These are phyloP conservation scores for Acropora tenuis DNA, from an alignment of 64 coral and sea anemone genomes.

Conservation along the genomic window DNA sequence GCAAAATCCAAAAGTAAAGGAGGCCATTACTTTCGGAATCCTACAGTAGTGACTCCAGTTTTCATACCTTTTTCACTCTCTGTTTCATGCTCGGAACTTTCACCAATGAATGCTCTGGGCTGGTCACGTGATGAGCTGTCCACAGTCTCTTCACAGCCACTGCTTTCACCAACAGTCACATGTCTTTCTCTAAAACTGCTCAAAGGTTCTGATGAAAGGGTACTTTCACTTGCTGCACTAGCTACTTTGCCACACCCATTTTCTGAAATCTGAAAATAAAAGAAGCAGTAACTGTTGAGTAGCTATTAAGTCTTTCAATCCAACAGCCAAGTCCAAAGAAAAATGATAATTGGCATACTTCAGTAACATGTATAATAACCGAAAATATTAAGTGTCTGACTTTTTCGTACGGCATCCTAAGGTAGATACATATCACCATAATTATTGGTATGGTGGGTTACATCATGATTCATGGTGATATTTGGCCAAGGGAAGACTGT, in stretches of 20 bases:
- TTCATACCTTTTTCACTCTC: neutral
- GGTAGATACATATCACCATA: no score
- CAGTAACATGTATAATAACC: no score
- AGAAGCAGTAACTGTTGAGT: no score
- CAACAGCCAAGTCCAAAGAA: neutral
- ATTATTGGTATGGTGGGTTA: no score
- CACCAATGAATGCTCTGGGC: slow-evolving; percentile 9
- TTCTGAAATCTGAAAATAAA: neutral
- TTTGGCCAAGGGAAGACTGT: no score
- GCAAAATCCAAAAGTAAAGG: neutral
- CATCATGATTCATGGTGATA: no score
- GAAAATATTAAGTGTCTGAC: no score
- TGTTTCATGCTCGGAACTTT: neutral
- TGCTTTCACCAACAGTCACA: slow-evolving; percentile 40
- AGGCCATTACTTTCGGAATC: no score
- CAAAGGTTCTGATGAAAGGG: neutral
- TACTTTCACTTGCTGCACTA: neutral
- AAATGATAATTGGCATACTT: neutral
- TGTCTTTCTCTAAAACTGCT: neutral
- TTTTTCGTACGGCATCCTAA: no score
- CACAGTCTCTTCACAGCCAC: slow-evolving; percentile 6
- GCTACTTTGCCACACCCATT: neutral
- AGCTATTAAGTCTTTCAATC: neutral
- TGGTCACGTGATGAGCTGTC: slow-evolving; percentile 4
- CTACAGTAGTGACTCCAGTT: neutral